Evolutionary conservation across 2,888 invertebrate species (phyloP), one percentile per base, ranked within the genome.

Genomic region (Drosophila flavopinicola): DNA sequence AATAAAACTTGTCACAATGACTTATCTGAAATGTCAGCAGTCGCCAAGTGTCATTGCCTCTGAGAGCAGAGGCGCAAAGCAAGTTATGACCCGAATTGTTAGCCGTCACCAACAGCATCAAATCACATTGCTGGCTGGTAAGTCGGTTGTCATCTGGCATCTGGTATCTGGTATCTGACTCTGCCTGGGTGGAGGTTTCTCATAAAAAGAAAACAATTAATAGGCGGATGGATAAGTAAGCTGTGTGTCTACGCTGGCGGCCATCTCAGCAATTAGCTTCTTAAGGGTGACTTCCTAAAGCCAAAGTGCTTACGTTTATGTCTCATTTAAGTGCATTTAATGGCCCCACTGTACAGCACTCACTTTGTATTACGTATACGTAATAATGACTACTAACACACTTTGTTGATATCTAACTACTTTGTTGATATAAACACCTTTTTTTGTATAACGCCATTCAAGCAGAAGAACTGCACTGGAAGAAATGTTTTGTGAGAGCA

Each of bases 71-170:
- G 24, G 75, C 59, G 68, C 66, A 66, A 57, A 82, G 70, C 80
- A 75, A 83, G 77, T 79, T 85, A 57, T 80, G 83, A 86, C 86
- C 74, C 84, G 73, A 83, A 77, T 75, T 66, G 59, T 70, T 61
- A 52, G 75, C 60, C 52, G 45, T 45, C 61, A 30, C 17, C 67
- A 47, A 20, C 60, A 60, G 30, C 44, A 49, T 27, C 49, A 27
- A 24, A 45, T 35, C 23, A 49, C 25, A 37, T 30, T 30, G 44
- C n/a, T 48, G 39, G 27, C 47, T n/a, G n/a, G n/a, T n/a, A n/a
- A n/a, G n/a, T n/a, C 47, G 32, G 11, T 32, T 45, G 32, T 35
- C 29, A 52, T 30, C 20, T 20, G 20, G 20, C 4, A 20, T 20
- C 20, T 30, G 44, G 7, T 44, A 29, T 44, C 42, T 60, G 54